Base-by-base conservation (phyloP, 2,888 invertebrate genomes). In the Macropis europaea region DNA sequence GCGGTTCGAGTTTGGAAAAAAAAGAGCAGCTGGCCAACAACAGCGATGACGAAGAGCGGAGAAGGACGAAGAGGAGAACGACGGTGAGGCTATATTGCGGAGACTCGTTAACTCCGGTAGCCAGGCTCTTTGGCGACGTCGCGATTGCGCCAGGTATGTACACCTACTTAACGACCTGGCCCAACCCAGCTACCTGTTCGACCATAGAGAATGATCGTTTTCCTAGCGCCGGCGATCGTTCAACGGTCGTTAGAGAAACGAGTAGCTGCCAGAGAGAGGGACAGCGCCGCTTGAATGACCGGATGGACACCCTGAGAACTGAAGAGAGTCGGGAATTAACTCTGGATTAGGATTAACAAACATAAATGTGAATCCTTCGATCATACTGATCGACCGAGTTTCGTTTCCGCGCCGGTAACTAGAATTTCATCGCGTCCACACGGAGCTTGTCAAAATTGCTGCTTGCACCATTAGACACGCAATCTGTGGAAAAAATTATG, bases 151-250 rank as follows among this genome's bases (percentile, higher is more conserved):
- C 82, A 79, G 82, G 77, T 82, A 81, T 59, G 63, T 79, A 79
- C 79, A 81, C 80, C 81, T 82, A 82, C 82, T 81, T 81, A 82
- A 81, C 74, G 77, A 81, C 57, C 69, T 64, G 60, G 76, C 76
- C 74, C 75, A 79, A 77, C 81, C 78, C 77, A 82, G 75, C 81
- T 83, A 77, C 72, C 79, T 83, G 81, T 76, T 81, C 79, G 73
- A 82, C 74, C 77, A 81, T 83, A 76, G 82, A 81, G 75, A 83
- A 82, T 73, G 77, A 83, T 83, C 83, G 81, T 72, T 81, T 60
- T 67, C 72, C 79, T 82, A 79, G 79, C 82, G 77, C 82, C 77
- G 52, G 36, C 52, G 72, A 81, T 79, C 81, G 73, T 73, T 72
- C 69, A 75, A 40, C 62, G 73, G 57, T 48, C 61, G 75, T 69